Evolutionary conservation across 2,797 vertebrate species (phyloP).

Genomic region (Molossus alvarezi): DNA sequence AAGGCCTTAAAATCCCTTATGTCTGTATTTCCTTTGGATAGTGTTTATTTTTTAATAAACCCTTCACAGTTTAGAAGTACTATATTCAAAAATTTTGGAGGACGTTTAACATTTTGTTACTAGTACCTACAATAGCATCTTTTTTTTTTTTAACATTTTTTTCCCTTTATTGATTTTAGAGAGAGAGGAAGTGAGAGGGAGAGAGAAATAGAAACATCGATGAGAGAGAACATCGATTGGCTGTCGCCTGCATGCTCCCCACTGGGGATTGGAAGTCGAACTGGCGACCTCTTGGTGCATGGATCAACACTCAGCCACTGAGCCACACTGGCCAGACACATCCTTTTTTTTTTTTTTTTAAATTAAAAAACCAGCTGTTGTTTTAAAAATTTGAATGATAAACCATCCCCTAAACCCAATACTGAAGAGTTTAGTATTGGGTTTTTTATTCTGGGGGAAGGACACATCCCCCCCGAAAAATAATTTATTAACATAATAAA

Average conservation of each 20-base stretch:
- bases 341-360: too few species aligned
- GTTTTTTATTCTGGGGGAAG: neutral
- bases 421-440: neutral
- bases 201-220: too few species aligned
- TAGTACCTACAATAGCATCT: neutral
- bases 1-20: neutral
- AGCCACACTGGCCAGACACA: too few species aligned
- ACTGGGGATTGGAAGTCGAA: too few species aligned
- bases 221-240: too few species aligned
- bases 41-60: neutral
- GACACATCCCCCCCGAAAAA: neutral
- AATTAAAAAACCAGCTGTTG: neutral
- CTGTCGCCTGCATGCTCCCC: too few species aligned
- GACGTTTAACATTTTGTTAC: neutral
- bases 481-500: conserved; percentile 15
- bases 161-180: too few species aligned
- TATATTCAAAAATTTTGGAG: neutral
- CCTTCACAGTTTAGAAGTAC: neutral
- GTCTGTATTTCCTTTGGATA: neutral
- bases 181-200: too few species aligned
- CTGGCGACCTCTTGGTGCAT: too few species aligned
- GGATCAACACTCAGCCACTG: too few species aligned
- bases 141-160: neutral
- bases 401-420: neutral
- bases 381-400: conserved; percentile 57